Percentiles rank a stretch among this genome's conserved stretches.
Conservation (phyloP, 2,113 vertebrate species). For the Phylloscopus trochilus region DNA sequence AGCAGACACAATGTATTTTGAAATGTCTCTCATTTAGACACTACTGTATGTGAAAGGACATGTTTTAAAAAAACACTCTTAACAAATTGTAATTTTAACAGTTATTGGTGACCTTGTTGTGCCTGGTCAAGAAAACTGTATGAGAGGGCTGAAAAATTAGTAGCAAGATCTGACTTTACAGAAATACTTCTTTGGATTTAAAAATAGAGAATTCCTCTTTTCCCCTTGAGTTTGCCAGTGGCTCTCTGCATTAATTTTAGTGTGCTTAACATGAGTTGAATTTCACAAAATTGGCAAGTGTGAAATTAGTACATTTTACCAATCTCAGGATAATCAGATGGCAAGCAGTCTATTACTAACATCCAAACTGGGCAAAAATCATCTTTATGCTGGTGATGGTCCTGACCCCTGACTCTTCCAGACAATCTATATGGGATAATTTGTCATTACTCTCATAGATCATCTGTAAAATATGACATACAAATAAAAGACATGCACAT, state of each 20-base stretch:
- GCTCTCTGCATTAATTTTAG: not conserved
- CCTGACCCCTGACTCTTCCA: not conserved
- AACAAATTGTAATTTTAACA: not conserved
- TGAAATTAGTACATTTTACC: not conserved
- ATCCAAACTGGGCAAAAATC: not conserved
- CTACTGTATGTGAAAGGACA: not conserved
- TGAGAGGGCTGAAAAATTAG: not conserved
- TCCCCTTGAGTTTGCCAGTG: not conserved
- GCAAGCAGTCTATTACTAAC: not conserved
- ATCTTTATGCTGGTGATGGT: not conserved
- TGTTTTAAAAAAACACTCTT: not conserved
- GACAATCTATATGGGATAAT: not conserved
- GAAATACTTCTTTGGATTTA: not conserved
- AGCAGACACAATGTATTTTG: not conserved
- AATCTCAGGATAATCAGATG: not conserved
- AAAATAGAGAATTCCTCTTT: not conserved
- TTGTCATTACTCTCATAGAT: not conserved
- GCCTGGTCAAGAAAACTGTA: not conserved
- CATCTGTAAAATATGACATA: not conserved
- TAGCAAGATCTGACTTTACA: not conserved
- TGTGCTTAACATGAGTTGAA: fast-evolving
- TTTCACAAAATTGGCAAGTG: not conserved
- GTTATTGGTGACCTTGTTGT: not conserved
- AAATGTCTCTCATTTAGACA: not conserved
- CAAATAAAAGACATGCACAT: not conserved